These are phyloP conservation scores for Criorhina ranunculi DNA, from an alignment of 2,888 invertebrate species.

Conservation along the genomic window DNA sequence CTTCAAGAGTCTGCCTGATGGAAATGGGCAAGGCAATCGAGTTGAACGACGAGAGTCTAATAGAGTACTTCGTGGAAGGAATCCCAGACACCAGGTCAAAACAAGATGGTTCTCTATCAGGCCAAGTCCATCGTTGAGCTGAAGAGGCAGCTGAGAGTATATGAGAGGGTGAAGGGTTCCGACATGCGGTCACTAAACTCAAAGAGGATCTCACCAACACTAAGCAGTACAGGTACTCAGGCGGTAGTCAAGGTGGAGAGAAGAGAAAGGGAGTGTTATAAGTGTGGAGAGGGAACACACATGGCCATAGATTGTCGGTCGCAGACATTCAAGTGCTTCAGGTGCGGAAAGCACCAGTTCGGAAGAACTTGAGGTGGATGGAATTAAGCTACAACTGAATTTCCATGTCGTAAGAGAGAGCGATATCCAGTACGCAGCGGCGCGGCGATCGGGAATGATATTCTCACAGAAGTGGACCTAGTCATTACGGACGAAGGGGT, in stretches of 20 bases:
- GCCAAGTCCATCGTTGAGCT: slow-evolving; percentile 22
- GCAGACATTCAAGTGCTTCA: slow-evolving; percentile 14
- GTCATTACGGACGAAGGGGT: background rate
- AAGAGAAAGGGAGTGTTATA: slow-evolving; percentile 1
- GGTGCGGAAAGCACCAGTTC: slow-evolving; percentile 5
- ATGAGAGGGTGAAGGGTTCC: slow-evolving; percentile 19
- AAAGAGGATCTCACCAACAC: background rate
- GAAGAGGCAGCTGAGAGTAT: slow-evolving; percentile 21
- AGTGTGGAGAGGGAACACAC: background rate
- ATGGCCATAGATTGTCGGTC: background rate
- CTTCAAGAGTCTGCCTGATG: slow-evolving; percentile 47
- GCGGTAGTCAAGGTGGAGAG: background rate
- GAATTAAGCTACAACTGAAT: background rate
- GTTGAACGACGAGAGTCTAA: slow-evolving; percentile 6
- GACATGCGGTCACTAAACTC: slow-evolving; percentile 7
- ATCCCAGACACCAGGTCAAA: slow-evolving; percentile 28
- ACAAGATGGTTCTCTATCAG: slow-evolving; percentile 28
- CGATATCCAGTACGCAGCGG: slow-evolving; percentile 7
- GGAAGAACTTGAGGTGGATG: background rate
- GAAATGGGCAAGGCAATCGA: slow-evolving; percentile 52
- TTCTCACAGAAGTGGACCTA: background rate
- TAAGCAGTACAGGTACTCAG: background rate
- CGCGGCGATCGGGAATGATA: slow-evolving; percentile 1
- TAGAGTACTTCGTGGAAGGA: slow-evolving; percentile 29
- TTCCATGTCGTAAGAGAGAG: slow-evolving; percentile 5